phyloP scores from a whole-genome alignment of 2,113 vertebrate genomes.

The Brachionichthys hirsutus region DNA sequence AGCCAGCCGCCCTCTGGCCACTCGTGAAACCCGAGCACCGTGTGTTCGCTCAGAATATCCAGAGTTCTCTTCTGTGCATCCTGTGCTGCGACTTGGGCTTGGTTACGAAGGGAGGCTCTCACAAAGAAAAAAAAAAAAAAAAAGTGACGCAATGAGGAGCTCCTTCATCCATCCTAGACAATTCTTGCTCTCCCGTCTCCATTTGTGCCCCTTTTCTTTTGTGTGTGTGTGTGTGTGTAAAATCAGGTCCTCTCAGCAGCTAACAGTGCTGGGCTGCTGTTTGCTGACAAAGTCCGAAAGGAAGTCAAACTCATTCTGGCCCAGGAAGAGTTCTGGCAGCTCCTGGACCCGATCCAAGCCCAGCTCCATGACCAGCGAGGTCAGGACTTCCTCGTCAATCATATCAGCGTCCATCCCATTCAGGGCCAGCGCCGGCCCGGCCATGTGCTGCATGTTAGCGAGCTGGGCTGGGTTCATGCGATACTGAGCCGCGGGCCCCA shows the following conservation, averaged over 20 bases:
- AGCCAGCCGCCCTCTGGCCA: conserved; percentile 40
- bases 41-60: conserved; percentile 52
- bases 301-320: conserved; percentile 98
- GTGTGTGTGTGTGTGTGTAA: not conserved
- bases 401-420: conserved; percentile 92
- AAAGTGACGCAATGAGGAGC: conserved; percentile 48
- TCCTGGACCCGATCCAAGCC: conserved; percentile 95
- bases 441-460: conserved; percentile 84
- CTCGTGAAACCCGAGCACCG: conserved; percentile 32
- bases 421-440: conserved; percentile 79
- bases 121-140: conserved; percentile 46
- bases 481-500: conserved; percentile 78
- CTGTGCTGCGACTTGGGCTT: conserved; percentile 19
- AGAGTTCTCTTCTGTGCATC: conserved; percentile 48
- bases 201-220: conserved; percentile 13
- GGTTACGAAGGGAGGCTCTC: conserved; percentile 39
- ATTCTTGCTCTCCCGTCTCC: conserved; percentile 33
- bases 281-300: conserved; percentile 96
- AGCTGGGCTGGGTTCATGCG: conserved; percentile 81
- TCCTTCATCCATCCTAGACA: conserved; percentile 41
- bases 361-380: conserved; percentile 91
- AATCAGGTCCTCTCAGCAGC: conserved; percentile 83
- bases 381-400: conserved; percentile 96
- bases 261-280: conserved; percentile 93
- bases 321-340: conserved; percentile 95